phyloP scores from a whole-genome alignment of 1,140 invertebrate genomes.

The Globodera ellingtonae region DNA sequence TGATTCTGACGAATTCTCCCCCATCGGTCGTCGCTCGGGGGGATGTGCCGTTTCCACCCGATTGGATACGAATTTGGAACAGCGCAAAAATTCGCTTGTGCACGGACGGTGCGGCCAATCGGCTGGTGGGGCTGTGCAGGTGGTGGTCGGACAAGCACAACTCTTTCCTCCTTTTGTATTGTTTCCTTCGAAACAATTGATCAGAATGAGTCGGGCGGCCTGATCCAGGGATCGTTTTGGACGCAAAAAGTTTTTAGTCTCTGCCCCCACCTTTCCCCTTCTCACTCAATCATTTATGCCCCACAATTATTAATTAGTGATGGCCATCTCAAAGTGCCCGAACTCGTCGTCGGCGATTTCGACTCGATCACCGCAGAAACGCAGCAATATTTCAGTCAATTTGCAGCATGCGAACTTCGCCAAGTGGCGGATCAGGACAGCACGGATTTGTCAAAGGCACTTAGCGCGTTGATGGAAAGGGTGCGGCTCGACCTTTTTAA shows the following conservation, averaged over 20 bases:
- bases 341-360: constrained; percentile 33
- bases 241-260: no score
- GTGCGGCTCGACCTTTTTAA: background rate
- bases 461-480: constrained; percentile 12
- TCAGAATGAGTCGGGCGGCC: no score
- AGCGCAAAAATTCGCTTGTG: constrained; percentile 28
- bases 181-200: no score
- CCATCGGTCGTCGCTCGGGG: background rate
- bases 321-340: background rate
- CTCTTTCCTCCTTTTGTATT: no score
- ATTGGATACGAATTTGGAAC: constrained; percentile 34
- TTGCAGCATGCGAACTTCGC: background rate
- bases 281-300: no score
- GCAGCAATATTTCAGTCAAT: constrained; percentile 21
- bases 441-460: constrained; percentile 40
- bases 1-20: constrained; percentile 24
- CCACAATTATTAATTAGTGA: no score
- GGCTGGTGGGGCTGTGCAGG: constrained; percentile 23
- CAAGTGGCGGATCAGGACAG: constrained; percentile 26
- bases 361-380: constrained; percentile 26
- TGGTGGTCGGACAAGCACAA: constrained; percentile 10
- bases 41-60: constrained; percentile 7
- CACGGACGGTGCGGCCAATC: constrained; percentile 37
- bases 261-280: no score
- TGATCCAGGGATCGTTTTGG: no score